Evolutionary conservation across 2,888 invertebrate species (phyloP), one percentile per base, ranked within the genome.

Genomic region (Iselma pallidipennis): DNA sequence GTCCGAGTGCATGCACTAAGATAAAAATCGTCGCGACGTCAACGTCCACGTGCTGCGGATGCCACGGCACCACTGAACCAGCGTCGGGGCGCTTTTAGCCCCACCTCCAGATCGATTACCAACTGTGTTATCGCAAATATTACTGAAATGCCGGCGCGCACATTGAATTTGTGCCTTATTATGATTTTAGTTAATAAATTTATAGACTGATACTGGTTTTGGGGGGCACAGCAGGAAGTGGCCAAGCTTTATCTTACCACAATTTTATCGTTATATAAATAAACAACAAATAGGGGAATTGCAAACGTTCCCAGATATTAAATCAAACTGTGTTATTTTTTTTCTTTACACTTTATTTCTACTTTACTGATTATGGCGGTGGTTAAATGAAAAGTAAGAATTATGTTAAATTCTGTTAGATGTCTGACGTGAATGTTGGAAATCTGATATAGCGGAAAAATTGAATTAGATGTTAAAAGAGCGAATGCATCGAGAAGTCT

Each of bases 31-130:
- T 50, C 53, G 55, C 53, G 59, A 57, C 49, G 55, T 54, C 37
- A 54, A 68, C 73, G 73, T 77, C 76, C 78, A 78, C 78, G 77
- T 79, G 78, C 75, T 69, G 66, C 72, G 74, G 74, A 67, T 71
- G 77, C 76, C 74, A 69, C 76, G 74, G 72, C 74, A 76, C 76
- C 77, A 79, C 79, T 78, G 76, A 74, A 75, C 69, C 69, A 77
- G 78, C 78, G 79, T 76, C 74, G 75, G 73, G 77, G 73, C 74
- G 76, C 68, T 72, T 71, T 37, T 60, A 57, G 67, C 76, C 76
- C 78, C 77, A 77, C 78, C 79, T 78, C 78, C 78, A 78, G 76
- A 79, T 79, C 77, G 78, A 79, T 79, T 77, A 74, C 76, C 75
- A 73, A 75, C 76, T 68, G 76, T 76, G 74, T 78, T 79, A 78